phyloP scores from a whole-genome alignment of 2,797 vertebrate genomes.

The Urophycis tenuis region DNA sequence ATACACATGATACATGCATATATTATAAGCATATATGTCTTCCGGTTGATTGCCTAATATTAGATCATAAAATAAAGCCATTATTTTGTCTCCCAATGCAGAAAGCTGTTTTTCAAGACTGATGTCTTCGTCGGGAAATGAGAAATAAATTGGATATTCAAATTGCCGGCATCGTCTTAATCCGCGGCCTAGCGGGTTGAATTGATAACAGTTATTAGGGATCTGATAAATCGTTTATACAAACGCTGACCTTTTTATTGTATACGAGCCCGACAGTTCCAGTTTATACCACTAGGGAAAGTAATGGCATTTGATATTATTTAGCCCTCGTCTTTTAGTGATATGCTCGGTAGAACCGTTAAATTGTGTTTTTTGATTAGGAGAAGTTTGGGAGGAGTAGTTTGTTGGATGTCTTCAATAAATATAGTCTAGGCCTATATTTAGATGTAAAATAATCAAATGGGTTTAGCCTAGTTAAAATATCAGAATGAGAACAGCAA shows the following conservation, averaged over 20 bases:
- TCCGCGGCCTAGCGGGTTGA: background rate
- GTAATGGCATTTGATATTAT: slow-evolving; percentile 1
- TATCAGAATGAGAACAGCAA: background rate
- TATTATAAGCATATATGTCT: background rate
- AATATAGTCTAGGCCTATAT: background rate
- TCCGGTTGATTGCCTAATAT: background rate
- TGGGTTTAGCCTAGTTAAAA: background rate
- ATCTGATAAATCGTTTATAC: background rate
- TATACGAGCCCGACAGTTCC: background rate
- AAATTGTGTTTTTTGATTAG: slow-evolving; percentile 26
- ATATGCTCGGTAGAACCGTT: slow-evolving; percentile 3
- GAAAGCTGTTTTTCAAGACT: background rate
- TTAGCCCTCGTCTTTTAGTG: slow-evolving; percentile 9
- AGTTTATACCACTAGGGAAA: slow-evolving; percentile 32
- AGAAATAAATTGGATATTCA: background rate
- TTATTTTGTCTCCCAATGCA: background rate
- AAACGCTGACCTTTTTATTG: background rate
- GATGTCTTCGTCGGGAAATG: background rate
- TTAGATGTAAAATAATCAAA: background rate
- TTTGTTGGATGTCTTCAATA: background rate
- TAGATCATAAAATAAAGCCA: background rate
- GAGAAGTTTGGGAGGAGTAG: background rate
- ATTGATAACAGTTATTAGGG: background rate
- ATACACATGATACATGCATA: background rate
- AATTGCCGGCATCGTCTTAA: background rate